Evolutionary conservation across 2,113 vertebrate genomes (phyloP), one percentile per base, ranked within the genome.

Genomic region (Entelurus aequoreus): DNA sequence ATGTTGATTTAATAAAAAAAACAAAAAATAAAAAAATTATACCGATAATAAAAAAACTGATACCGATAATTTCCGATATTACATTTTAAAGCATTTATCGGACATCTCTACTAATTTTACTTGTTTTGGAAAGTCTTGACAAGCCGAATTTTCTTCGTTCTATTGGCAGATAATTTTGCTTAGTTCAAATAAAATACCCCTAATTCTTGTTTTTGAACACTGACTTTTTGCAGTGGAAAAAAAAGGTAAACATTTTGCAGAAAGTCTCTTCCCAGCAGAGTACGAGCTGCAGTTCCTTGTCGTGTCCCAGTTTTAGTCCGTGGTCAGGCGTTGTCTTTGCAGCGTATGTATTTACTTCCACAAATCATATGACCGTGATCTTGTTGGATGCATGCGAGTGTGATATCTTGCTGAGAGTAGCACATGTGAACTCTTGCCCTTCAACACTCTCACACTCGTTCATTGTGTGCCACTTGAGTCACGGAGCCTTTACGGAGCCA

Each of bases 361-460:
- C 36, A 55, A 40, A 55, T 40, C 6, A 38, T 8, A 15, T n/a
- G 28, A 63, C 59, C 28, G 56, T 70, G 60, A 73, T 74, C 36
- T 55, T 14, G 44, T 48, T 8, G 6, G 38, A 47, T 60, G 46
- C 11, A 10, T 50, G 37, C 38, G 5, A 42, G 15, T 44, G 50
- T 70, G 64, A 65, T 80, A 38, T 55, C 38, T 50, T 13, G 60
- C 62, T 47, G 28, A 51, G 57, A 44, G 62, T 52, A 68, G 67
- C 59, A 62, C 72, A 75, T 78, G 75, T 84, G 74, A 72, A 78
- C 78, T 74, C 76, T 74, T 76, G 73, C 67, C 69, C 68, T 61
- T 76, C 60, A 72, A 67, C 63, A 52, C 48, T 48, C 67, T 68
- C 65, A 84, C 81, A 81, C 61, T 77, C 79, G 79, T 78, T 85